Conservation (phyloP, 2,888 invertebrate genomes). For the Teleogryllus oceanicus region DNA sequence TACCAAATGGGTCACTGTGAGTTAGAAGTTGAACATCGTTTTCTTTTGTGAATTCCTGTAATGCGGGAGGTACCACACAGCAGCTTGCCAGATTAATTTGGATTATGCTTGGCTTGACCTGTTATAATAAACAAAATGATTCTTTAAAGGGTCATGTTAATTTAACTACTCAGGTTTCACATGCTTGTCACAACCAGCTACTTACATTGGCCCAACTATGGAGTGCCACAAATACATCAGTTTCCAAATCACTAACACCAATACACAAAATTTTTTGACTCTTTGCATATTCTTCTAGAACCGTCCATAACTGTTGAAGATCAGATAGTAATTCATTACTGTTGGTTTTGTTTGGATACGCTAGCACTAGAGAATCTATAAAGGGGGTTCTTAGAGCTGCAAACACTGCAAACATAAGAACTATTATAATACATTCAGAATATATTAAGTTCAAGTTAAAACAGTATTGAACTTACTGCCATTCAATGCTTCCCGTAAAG, state of each 20-base stretch:
- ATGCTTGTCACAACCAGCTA: not conserved
- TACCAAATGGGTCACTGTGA: constrained; percentile 90
- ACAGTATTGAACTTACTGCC: constrained; percentile 55
- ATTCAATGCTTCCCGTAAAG: constrained; percentile 68
- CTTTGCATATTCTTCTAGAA: constrained; percentile 68
- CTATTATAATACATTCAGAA: too few relatives aligned
- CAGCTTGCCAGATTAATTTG: constrained; percentile 91
- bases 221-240: constrained; percentile 69
- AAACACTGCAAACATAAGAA: constrained; percentile 58
- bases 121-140: constrained; percentile 21
- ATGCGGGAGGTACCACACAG: constrained; percentile 87
- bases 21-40: constrained; percentile 91
- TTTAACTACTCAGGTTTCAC: too few relatives aligned
- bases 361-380: constrained; percentile 79
- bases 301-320: constrained; percentile 72
- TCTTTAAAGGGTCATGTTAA: too few relatives aligned
- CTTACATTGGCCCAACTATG: constrained; percentile 67
- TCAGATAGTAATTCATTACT: constrained; percentile 52
- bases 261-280: constrained; percentile 65
- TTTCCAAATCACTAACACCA: constrained; percentile 88
- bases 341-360: constrained; percentile 53
- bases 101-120: constrained; percentile 79
- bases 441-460: not conserved
- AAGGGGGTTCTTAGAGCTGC: constrained; percentile 64
- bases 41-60: constrained; percentile 85